Base-by-base conservation (phyloP, 1,140 invertebrate species). In the Atta colombica region DNA sequence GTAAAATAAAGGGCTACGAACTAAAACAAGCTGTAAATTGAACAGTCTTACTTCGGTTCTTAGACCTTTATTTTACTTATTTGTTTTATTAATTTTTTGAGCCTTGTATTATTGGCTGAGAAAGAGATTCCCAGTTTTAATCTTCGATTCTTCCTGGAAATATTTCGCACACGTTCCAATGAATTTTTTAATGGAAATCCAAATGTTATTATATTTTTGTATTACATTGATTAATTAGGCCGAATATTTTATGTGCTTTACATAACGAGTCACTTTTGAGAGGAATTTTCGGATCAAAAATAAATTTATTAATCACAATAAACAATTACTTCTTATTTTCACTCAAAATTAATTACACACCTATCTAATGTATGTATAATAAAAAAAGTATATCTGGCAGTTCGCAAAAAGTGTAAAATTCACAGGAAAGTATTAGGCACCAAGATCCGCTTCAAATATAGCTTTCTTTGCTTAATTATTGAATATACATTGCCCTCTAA, bases 341-440 rank as follows among this genome's bases (percentile, higher is more conserved):
- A 28, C 39, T 61, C 28, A 39, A 4, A 63, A 45, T 45, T 45
- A 77, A 77, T 45, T 45, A 25, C 60, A 12, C 58, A 77, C 75
- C 65, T 45, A 45, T 77, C 45, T 18, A 63, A 77, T 35, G 12
- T 39, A 39, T 39, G 39, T 10, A 45, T 16, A 45, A 39, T n/a
- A 14, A 10, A 35, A 55, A 55, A 60, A 58, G 25, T 14, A 75
- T 6, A 21, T 75, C 31, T 35, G 8, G 8, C 39, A 45, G 39
- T 45, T 12, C 3, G 39, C 39, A 45, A 8, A 45, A 45, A 45
- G 8, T 45, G 39, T 45, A 45, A 45, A 45, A 45, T 45, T 45
- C 39, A 45, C 39, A 45, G 39, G 7, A 45, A 45, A 45, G 8
- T 45, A 12, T 45, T 45, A 45, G 10, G 39, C 39, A 45, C 39